Base-by-base conservation (phyloP, 2,888 invertebrate species). In the Perizoma flavofasciatum region DNA sequence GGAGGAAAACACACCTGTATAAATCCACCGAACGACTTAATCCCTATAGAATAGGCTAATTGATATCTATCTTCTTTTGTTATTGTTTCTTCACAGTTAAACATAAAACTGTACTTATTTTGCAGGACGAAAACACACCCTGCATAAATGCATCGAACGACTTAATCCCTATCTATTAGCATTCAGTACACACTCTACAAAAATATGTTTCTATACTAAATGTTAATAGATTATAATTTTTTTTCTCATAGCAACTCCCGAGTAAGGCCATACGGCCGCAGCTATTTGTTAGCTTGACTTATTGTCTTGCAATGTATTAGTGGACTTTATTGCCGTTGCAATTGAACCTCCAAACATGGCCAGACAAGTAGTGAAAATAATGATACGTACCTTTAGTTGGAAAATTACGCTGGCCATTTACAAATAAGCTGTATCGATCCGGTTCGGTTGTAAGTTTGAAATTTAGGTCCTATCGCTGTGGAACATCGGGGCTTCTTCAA, bases 251-350 rank as follows among this genome's bases (percentile, higher is more conserved):
- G 49, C 33, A 67, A 40, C 58, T 37, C 37, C 22, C 67, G n/a
- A 37, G 63, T 60, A 68, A 53, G 68, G 74, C 51, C 55, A 59
- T 63, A 65, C 61, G 58, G 54, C 53, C 39, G 11, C 37, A 61
- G 59, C 65, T 65, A 74, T 74, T 75, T 69, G 73, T 73, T 65
- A 68, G 60, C 63, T 70, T 69, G 66, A 69, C 59, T 66, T 69
- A 70, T 69, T 71, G 70, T 61, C 66, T 57, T 59, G 56, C 49
- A 61, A 63, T 61, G 66, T 55, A 58, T 58, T 55, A 62, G 61
- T 35, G 33, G 9, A 52, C 55, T 64, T 60, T 67, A 67, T 68
- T 55, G 65, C 61, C 51, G 45, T 48, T 55, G 56, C 59, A 53
- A 56, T 49, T 45, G 40, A 48, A 40, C 10, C 49, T 22, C 63